Conservation (phyloP, 2,797 vertebrate genomes). For the Lithobates pipiens region DNA sequence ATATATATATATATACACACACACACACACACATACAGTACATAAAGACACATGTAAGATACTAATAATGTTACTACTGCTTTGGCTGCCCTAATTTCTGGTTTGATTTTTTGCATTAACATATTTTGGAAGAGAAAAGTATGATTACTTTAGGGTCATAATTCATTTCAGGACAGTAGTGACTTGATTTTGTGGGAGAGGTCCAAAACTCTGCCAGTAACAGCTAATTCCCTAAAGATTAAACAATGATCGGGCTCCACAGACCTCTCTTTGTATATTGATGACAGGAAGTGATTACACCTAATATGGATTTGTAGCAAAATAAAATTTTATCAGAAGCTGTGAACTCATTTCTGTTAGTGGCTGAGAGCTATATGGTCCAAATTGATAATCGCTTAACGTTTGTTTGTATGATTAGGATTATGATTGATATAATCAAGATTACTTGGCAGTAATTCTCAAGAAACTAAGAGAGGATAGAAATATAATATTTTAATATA, state of each 20-base stretch:
- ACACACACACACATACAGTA: too few species aligned
- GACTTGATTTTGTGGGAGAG: background rate
- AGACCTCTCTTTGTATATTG: background rate
- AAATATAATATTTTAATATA: background rate
- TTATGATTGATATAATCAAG: background rate
- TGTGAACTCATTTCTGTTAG: slow-evolving; percentile 13
- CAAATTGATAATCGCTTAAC: background rate
- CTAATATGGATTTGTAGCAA: background rate
- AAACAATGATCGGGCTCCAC: background rate
- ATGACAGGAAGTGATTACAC: slow-evolving; percentile 14
- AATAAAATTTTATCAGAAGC: background rate
- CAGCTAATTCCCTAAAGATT: slow-evolving; percentile 2
- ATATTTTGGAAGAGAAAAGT: too few species aligned
- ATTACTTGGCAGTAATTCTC: too few species aligned
- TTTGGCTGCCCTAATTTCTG: too few species aligned
- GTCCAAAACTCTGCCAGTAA: slow-evolving; percentile 13
- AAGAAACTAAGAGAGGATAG: too few species aligned
- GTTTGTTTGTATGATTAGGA: background rate
- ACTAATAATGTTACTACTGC: too few species aligned
- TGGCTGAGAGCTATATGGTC: background rate
- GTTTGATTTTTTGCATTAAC: too few species aligned
- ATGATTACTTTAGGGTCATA: too few species aligned
- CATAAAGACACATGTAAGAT: too few species aligned
- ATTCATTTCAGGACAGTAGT: too few species aligned
- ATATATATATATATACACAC: too few species aligned